Percentiles rank a stretch among this genome's conserved stretches.
These are phyloP conservation scores for Galleria mellonella DNA, from an alignment of 1,140 invertebrate genomes.

Conservation along the genomic window DNA sequence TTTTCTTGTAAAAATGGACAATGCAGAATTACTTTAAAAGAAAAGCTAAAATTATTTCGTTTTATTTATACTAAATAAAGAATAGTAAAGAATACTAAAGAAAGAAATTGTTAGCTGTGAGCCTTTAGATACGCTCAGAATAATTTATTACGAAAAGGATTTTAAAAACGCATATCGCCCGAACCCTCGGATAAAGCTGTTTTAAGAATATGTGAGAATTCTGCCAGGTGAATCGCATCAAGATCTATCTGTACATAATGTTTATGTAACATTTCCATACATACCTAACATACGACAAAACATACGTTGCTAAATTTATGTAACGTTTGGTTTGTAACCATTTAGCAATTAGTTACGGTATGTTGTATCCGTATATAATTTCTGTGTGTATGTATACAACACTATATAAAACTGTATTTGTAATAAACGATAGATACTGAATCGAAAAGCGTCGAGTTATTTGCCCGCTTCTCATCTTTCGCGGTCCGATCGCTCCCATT, in stretches of 20 bases:
- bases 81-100: slow-evolving; percentile 32
- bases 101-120: slow-evolving; percentile 39
- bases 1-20: no score
- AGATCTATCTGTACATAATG: background rate
- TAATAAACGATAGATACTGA: background rate
- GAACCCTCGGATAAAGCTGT: slow-evolving; percentile 45
- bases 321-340: no score
- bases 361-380: no score
- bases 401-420: background rate
- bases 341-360: no score
- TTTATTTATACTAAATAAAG: slow-evolving; percentile 3
- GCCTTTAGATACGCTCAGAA: slow-evolving; percentile 34
- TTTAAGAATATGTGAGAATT: slow-evolving; percentile 62
- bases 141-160: slow-evolving; percentile 64
- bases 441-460: slow-evolving; percentile 20
- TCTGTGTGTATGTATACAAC: no score
- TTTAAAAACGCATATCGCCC: slow-evolving; percentile 56
- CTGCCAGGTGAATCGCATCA: slow-evolving; percentile 34
- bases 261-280: no score
- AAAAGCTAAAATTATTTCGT: no score
- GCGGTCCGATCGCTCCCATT: slow-evolving; percentile 26
- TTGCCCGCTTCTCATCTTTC: slow-evolving; percentile 33
- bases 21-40: background rate
- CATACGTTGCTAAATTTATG: no score
- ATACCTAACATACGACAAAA: no score